phyloP scores from a whole-genome alignment of 1,140 invertebrate genomes.

The Calosoma granatense region DNA sequence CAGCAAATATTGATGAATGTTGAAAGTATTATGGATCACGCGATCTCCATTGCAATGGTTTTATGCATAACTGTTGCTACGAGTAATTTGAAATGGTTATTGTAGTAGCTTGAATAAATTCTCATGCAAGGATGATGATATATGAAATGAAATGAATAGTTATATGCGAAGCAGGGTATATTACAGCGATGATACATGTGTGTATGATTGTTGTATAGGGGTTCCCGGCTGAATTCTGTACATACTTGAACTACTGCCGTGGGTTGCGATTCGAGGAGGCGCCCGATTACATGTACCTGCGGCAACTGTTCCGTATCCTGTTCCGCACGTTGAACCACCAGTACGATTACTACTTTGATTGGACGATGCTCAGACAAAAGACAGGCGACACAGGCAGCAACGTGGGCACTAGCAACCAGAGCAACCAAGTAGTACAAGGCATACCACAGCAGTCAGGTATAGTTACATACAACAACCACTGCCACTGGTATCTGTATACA shows the following conservation, averaged over 20 bases:
- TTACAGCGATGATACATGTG: no score
- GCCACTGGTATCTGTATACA: no score
- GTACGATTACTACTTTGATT: slow-evolving; percentile 99
- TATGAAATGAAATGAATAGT: no score
- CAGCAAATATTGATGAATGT: no score
- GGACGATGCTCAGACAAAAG: slow-evolving; percentile 98
- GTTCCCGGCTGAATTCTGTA: slow-evolving; percentile 84
- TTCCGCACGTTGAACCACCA: slow-evolving; percentile 98
- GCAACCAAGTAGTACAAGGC: neutral
- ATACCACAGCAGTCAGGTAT: neutral
- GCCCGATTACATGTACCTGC: slow-evolving; percentile 89
- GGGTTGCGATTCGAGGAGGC: slow-evolving; percentile 82
- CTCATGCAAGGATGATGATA: no score
- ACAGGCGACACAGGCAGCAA: slow-evolving; percentile 20
- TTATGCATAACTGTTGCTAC: no score
- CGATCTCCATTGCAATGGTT: no score
- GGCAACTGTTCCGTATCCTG: slow-evolving; percentile 92
- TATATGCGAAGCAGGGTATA: no score
- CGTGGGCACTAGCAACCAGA: slow-evolving; percentile 10
- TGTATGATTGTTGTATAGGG: slow-evolving; percentile 45
- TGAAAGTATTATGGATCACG: no score
- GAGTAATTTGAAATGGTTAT: no score
- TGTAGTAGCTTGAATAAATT: no score
- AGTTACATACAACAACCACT: neutral
- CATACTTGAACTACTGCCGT: slow-evolving; percentile 91